Evolutionary conservation across 2,797 vertebrate genomes (phyloP).

Genomic region (Erithacus rubecula): DNA sequence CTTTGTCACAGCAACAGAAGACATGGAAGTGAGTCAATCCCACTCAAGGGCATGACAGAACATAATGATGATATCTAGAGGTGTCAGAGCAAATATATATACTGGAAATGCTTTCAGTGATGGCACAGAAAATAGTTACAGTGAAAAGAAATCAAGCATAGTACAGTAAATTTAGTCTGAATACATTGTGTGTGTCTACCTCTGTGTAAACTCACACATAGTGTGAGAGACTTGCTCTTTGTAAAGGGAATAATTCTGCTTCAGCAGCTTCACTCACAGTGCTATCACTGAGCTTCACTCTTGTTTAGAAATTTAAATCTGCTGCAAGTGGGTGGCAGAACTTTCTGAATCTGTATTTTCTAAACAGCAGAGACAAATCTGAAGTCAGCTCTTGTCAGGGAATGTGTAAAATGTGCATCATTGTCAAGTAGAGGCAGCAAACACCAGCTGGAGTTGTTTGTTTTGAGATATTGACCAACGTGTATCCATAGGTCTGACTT

Average conservation of each 20-base stretch:
- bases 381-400: neutral
- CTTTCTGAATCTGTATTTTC: neutral
- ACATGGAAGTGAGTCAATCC: neutral
- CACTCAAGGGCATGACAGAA: neutral
- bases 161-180: neutral
- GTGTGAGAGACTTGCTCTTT: neutral
- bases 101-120: neutral
- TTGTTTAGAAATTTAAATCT: slow-evolving; percentile 35
- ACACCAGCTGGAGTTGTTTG: neutral
- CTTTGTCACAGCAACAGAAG: neutral
- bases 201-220: neutral
- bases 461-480: neutral
- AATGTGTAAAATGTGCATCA: neutral
- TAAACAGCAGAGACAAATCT: neutral
- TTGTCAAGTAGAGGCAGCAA: neutral
- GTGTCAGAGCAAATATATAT: neutral
- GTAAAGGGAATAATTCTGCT: neutral
- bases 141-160: neutral
- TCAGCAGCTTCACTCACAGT: neutral
- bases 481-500: neutral
- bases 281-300: neutral
- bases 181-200: neutral
- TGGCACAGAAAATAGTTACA: neutral
- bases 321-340: neutral
- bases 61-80: neutral